Evolutionary conservation across 2,888 invertebrate species (phyloP).

Genomic region (Octonoba sinensis): DNA sequence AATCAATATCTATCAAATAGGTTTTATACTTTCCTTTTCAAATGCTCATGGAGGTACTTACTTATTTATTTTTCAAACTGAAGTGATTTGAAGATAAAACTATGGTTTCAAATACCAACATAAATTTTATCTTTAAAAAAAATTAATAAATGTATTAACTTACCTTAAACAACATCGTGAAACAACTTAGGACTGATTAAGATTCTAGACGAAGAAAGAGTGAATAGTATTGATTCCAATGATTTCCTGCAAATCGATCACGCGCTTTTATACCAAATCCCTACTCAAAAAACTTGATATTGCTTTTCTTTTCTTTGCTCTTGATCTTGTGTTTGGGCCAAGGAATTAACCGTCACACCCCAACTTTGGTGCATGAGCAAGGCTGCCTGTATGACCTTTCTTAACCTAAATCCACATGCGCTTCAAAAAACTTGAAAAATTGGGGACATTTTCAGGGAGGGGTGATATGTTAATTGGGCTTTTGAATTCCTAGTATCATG

Average conservation of each 20-base stretch:
- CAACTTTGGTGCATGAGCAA: constrained; percentile 15
- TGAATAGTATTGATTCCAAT: constrained; percentile 33
- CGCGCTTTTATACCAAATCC: constrained; percentile 28
- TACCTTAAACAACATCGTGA: constrained; percentile 56
- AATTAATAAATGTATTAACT: neutral
- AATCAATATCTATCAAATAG: no score
- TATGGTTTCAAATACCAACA: no score
- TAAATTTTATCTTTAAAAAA: no score
- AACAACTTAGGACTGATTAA: constrained; percentile 1
- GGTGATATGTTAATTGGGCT: constrained; percentile 34
- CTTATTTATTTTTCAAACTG: no score
- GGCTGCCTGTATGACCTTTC: constrained; percentile 48
- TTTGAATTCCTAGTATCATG: constrained; percentile 15
- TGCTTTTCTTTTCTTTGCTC: constrained; percentile 14
- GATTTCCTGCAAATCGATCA: constrained; percentile 10
- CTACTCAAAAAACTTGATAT: no score
- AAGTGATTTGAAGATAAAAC: no score
- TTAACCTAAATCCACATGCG: constrained; percentile 8
- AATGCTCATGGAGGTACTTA: no score
- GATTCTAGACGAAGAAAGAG: neutral
- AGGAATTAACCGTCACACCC: constrained; percentile 34
- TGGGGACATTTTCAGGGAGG: constrained; percentile 52
- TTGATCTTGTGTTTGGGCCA: constrained; percentile 31
- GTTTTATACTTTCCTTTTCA: no score
- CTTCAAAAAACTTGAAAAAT: constrained; percentile 9